These are phyloP conservation scores for Sogatella furcifera DNA, from an alignment of 1,140 invertebrate species.

Conservation along the genomic window DNA sequence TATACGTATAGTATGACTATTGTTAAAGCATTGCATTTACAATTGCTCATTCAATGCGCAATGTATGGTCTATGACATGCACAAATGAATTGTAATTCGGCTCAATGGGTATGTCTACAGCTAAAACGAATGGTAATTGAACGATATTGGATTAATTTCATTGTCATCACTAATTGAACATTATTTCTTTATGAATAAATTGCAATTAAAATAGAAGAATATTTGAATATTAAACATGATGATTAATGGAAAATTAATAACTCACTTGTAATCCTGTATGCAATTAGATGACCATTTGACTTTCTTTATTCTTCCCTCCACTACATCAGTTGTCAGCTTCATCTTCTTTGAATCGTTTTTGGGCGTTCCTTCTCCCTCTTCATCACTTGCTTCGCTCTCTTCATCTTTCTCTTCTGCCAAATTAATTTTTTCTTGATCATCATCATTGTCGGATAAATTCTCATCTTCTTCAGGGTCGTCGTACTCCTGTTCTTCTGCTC, in stretches of 20 bases:
- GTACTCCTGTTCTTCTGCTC: slow-evolving; percentile 22
- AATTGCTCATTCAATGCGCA: too few species aligned
- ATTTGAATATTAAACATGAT: too few species aligned
- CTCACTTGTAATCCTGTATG: slow-evolving; percentile 10
- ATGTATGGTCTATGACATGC: too few species aligned
- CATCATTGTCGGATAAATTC: slow-evolving; percentile 34
- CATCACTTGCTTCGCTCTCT: slow-evolving; percentile 25
- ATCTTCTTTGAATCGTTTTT: slow-evolving; percentile 25
- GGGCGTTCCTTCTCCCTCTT: slow-evolving; percentile 1
- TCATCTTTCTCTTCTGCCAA: slow-evolving; percentile 37
- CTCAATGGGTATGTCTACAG: too few species aligned
- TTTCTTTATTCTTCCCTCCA: slow-evolving; percentile 31
- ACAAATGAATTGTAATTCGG: too few species aligned
- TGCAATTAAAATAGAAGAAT: too few species aligned
- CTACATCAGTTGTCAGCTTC: slow-evolving; percentile 34
- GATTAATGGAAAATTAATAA: neutral
- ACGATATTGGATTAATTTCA: too few species aligned
- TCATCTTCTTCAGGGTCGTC: slow-evolving; percentile 30
- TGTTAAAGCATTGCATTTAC: too few species aligned
- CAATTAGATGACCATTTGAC: slow-evolving; percentile 25
- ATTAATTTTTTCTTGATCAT: slow-evolving; percentile 47
- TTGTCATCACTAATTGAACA: too few species aligned
- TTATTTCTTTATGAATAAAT: too few species aligned
- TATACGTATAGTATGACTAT: too few species aligned
- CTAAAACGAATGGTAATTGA: too few species aligned